Evolutionary conservation across 2,797 vertebrate species (phyloP).

Genomic region (Gymnothorax javanicus): DNA sequence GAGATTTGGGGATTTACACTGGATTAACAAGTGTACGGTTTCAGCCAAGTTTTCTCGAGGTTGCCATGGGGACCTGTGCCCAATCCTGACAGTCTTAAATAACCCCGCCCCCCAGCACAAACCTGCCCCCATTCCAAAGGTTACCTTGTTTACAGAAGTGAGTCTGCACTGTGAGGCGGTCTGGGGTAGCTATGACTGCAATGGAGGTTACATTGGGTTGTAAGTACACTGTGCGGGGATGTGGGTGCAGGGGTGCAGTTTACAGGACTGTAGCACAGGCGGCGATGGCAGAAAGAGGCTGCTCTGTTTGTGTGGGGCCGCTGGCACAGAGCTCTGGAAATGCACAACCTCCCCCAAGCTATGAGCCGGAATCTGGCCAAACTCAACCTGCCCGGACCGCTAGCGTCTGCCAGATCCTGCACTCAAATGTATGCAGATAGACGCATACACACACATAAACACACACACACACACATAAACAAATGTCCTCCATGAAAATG

Average conservation of each 20-base stretch:
- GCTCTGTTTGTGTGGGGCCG: conserved; percentile 25
- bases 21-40: conserved; percentile 97
- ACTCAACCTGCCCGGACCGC: not conserved
- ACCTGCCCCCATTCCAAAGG: conserved; percentile 69
- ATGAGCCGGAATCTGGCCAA: not conserved
- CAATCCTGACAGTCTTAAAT: conserved; percentile 69
- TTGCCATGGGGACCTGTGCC: conserved; percentile 72
- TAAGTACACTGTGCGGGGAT: not conserved
- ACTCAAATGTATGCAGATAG: not conserved
- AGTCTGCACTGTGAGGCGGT: no score
- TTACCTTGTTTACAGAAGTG: not conserved
- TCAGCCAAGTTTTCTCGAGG: conserved; percentile 84
- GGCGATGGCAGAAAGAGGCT: not conserved
- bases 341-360: not conserved
- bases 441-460: not conserved
- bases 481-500: conserved; percentile 41
- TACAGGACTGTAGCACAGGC: not conserved
- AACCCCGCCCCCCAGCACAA: conserved; percentile 53
- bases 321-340: conserved; percentile 21
- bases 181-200: not conserved
- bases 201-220: not conserved
- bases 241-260: not conserved
- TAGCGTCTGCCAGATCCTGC: conserved; percentile 4
- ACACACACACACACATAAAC: not conserved
- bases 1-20: conserved; percentile 76